These are phyloP conservation scores for Plutomurus gul DNA, from an alignment of 1,140 invertebrate genomes.

Conservation along the genomic window DNA sequence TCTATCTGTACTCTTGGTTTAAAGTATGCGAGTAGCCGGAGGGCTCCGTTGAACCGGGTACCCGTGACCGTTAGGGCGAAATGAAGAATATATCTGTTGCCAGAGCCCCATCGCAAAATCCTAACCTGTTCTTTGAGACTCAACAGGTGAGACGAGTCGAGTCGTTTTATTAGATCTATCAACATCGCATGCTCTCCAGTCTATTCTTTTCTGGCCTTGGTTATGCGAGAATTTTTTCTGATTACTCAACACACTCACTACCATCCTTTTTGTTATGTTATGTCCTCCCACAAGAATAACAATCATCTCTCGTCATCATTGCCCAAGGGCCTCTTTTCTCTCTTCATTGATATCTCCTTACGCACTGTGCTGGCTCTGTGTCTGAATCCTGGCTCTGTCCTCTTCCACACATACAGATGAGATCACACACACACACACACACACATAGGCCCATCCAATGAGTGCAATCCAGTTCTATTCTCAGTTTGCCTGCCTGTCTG, in stretches of 20 bases:
- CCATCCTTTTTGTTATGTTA: slow-evolving; percentile 32
- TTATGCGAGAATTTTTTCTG: slow-evolving; percentile 43
- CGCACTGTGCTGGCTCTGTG: background rate
- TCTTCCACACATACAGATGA: background rate
- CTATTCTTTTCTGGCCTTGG: slow-evolving; percentile 38
- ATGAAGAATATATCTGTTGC: slow-evolving; percentile 38
- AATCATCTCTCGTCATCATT: slow-evolving; percentile 36
- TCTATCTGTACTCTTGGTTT: slow-evolving; percentile 1
- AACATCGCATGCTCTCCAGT: slow-evolving; percentile 38
- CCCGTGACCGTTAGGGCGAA: slow-evolving; percentile 53
- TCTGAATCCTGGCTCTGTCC: background rate
- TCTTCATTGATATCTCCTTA: slow-evolving; percentile 45
- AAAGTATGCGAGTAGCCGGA: slow-evolving; percentile 43
- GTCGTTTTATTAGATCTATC: slow-evolving; percentile 31
- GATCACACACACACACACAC: background rate
- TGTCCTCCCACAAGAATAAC: slow-evolving; percentile 42
- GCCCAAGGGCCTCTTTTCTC: background rate
- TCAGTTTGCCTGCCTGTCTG: no score
- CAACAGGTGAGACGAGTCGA: slow-evolving; percentile 37
- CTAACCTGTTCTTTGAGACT: slow-evolving; percentile 32
- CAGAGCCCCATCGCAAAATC: slow-evolving; percentile 39
- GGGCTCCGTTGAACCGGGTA: slow-evolving; percentile 52
- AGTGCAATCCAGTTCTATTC: no score
- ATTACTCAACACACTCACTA: slow-evolving; percentile 39
- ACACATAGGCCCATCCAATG: no score